A percentile compares a stretch with the other conserved stretches of the same genome.
Conservation (phyloP, 2,888 invertebrate genomes). For the Mythimna lalbum region DNA sequence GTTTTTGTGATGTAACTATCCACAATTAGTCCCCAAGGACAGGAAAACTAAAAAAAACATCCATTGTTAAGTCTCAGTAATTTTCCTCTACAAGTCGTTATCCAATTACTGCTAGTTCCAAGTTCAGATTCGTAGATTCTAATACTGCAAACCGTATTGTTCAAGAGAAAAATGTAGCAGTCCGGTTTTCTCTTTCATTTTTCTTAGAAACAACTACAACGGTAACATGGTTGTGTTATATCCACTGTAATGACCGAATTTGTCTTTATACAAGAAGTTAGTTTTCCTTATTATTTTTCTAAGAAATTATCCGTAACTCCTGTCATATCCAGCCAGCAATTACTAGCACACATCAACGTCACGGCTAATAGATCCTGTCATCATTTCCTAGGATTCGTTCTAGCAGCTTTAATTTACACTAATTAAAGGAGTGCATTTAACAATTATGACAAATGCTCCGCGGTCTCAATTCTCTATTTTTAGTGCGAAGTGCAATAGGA, state of each 20-base stretch:
- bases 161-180: neutral
- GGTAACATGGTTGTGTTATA: neutral
- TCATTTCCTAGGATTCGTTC: conserved; percentile 64
- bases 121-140: conserved; percentile 8
- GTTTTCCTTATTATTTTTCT: neutral
- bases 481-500: conserved; percentile 64
- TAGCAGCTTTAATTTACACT: conserved; percentile 67
- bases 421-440: conserved; percentile 67
- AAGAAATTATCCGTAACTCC: conserved; percentile 13
- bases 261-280: too few relatives aligned
- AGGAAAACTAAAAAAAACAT: conserved; percentile 6
- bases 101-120: conserved; percentile 12
- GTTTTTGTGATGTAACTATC: neutral
- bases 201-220: neutral
- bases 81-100: conserved; percentile 14
- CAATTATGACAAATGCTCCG: conserved; percentile 60
- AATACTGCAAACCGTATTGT: neutral
- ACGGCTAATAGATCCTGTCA: conserved; percentile 31
- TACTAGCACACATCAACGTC: conserved; percentile 33
- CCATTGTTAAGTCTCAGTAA: neutral
- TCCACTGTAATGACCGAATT: neutral
- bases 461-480: conserved; percentile 66
- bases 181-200: neutral
- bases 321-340: conserved; percentile 10
- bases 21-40: neutral